Percentiles rank a stretch among this genome's conserved stretches.
Conservation (phyloP, 2,113 vertebrate genomes). For the Dipodomys spectabilis region DNA sequence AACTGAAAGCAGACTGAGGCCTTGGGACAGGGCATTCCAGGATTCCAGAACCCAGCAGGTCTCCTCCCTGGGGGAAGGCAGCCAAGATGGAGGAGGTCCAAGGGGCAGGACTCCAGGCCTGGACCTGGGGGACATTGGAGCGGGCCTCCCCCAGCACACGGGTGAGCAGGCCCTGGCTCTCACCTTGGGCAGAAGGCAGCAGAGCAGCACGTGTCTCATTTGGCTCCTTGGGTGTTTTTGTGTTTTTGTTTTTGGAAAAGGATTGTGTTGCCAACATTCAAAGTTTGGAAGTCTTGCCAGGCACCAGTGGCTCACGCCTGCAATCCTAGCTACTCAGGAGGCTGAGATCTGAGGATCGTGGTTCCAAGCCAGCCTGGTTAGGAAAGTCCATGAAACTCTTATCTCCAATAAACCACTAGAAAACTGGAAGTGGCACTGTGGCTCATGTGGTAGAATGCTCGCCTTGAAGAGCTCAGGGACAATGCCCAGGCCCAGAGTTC, state of each 20-base stretch:
- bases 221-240: constrained; percentile 1
- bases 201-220: background rate
- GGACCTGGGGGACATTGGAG: no score
- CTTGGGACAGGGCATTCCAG: background rate
- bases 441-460: no score
- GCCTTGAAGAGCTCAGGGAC: no score
- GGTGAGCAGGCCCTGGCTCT: background rate
- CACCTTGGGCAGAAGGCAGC: background rate
- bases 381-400: no score
- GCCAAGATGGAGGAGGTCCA: background rate
- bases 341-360: no score
- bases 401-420: no score
- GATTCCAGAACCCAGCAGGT: background rate
- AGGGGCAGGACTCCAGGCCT: background rate
- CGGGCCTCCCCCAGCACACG: background rate
- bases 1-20: background rate
- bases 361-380: no score
- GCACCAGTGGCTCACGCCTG: no score
- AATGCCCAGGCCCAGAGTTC: no score
- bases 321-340: no score
- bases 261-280: constrained; percentile 57
- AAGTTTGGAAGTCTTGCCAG: constrained; percentile 41
- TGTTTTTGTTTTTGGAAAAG: constrained; percentile 36
- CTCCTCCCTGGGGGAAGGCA: background rate
- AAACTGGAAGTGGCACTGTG: no score